Evolutionary conservation across 2,113 vertebrate species (phyloP).

Genomic region (Oreotrochilus melanogaster): DNA sequence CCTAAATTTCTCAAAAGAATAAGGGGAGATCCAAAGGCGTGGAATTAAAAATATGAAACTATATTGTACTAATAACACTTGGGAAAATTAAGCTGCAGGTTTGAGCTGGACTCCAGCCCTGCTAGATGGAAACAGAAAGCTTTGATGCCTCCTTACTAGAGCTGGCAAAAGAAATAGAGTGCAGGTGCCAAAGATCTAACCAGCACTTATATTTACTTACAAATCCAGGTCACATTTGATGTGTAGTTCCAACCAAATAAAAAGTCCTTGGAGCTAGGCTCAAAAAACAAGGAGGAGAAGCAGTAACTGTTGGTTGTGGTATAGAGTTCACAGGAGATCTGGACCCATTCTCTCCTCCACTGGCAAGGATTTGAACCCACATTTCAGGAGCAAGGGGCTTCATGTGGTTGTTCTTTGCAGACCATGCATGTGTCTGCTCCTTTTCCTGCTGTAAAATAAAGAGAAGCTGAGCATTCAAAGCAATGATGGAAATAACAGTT

Average conservation of each 20-base stretch:
- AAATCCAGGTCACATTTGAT: not conserved
- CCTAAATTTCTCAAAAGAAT: not conserved
- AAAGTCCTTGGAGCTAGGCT: not conserved
- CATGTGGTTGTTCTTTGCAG: not conserved
- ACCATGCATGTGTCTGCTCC: accelerated
- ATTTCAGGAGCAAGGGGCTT: not conserved
- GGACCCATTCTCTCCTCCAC: not conserved
- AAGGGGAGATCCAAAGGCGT: not conserved
- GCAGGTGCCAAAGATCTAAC: not conserved
- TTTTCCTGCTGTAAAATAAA: not conserved
- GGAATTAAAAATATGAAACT: slow-evolving; percentile 4
- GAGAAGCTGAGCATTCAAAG: not conserved
- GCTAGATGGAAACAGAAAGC: not conserved
- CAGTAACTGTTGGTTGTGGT: not conserved
- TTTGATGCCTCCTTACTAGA: slow-evolving; percentile 7
- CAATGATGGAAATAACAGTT: not conserved
- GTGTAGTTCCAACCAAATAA: not conserved
- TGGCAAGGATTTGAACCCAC: not conserved
- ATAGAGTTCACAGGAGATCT: not conserved
- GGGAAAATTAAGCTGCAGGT: slow-evolving; percentile 14
- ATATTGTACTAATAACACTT: not conserved
- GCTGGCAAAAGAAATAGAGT: not conserved
- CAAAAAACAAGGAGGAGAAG: not conserved
- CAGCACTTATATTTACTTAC: not conserved
- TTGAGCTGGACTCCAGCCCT: not conserved